phyloP scores from a whole-genome alignment of 1,140 invertebrate genomes.

The Sycobia sp. region DNA sequence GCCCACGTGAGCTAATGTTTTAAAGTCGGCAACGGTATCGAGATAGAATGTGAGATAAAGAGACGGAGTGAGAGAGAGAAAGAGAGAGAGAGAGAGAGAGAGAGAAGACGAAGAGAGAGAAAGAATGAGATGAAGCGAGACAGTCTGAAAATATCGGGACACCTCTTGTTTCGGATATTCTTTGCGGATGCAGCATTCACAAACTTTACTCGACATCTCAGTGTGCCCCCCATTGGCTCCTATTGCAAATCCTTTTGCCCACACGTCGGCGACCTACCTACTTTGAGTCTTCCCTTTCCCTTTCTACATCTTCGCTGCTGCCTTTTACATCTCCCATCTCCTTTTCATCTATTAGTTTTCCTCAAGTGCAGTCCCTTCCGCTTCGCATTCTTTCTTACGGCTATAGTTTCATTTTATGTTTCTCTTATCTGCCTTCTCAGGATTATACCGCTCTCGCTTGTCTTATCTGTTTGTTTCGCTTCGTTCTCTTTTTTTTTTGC shows the following conservation, averaged over 20 bases:
- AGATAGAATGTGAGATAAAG: neutral
- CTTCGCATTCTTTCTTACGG: too few relatives aligned
- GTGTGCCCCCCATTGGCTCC: slow-evolving; percentile 33
- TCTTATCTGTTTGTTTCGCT: too few relatives aligned
- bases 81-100: neutral
- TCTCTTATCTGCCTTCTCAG: too few relatives aligned
- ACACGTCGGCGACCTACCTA: slow-evolving; percentile 8
- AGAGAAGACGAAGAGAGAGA: neutral
- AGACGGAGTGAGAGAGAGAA: neutral
- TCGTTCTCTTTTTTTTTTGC: too few relatives aligned
- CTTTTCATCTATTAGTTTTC: too few relatives aligned
- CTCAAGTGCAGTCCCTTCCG: too few relatives aligned
- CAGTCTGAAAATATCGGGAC: slow-evolving; percentile 5
- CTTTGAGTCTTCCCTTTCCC: slow-evolving; percentile 6
- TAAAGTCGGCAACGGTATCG: neutral
- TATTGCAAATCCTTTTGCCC: slow-evolving; percentile 13
- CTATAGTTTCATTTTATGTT: too few relatives aligned
- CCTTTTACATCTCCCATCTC: too few relatives aligned
- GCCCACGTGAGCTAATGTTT: neutral
- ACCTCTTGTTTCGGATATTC: slow-evolving; percentile 36
- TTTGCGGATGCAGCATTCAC: slow-evolving; percentile 33
- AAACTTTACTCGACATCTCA: slow-evolving; percentile 37
- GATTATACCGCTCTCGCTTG: too few relatives aligned
- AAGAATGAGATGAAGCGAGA: neutral
- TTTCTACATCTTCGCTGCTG: too few relatives aligned